Evolutionary conservation across 2,797 vertebrate species (phyloP), one percentile per base, ranked within the genome.

Genomic region (Leucoraja ocellata): DNA sequence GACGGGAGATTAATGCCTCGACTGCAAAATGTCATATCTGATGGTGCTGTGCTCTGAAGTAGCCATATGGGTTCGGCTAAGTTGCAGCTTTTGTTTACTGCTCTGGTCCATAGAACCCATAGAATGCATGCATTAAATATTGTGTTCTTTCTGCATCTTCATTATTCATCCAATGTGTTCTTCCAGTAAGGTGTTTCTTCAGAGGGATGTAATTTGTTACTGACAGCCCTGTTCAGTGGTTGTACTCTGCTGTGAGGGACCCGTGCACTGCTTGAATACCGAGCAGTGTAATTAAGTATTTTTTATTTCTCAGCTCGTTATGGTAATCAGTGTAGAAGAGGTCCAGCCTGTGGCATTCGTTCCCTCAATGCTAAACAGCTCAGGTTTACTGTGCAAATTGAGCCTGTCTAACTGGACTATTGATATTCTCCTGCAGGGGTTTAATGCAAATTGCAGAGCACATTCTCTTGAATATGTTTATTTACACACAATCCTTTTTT

Each of bases 321-420:
- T 92, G 71, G 23, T 76, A 74, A 74, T 92, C 11, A 8, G 18
- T 73, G 71, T 36, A 14, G 61, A 86, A 46, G 36, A 25, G 74
- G 23, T n/a, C 61, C 71, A 76, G 90, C 71, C 90, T 92, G 65
- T 92, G 90, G 90, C 90, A 76, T 74, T 92, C 39, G 28, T 92
- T 74, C 39, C 84, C 14, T 54, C 21, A 23, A 13, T 76, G 39
- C 36, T 74, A 92, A 92, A 58, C 88, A 92, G 68, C 71, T 74
- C 71, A 58, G 76, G 90, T 76, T 92, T 92, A 74, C 90, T 74
- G 71, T 92, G 71, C 36, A 58, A 92, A 92, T 92, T 91, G 88
- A 91, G 9, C 65, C 68, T 91, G 65, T 25, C 6, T n/a, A 28
- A 65, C 61, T 88, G 14, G 83, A 65, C 61, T 88, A 54, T 86